These are phyloP conservation scores for Bothrops alternatus DNA, from an alignment of 2,797 vertebrate species.

Conservation along the genomic window DNA sequence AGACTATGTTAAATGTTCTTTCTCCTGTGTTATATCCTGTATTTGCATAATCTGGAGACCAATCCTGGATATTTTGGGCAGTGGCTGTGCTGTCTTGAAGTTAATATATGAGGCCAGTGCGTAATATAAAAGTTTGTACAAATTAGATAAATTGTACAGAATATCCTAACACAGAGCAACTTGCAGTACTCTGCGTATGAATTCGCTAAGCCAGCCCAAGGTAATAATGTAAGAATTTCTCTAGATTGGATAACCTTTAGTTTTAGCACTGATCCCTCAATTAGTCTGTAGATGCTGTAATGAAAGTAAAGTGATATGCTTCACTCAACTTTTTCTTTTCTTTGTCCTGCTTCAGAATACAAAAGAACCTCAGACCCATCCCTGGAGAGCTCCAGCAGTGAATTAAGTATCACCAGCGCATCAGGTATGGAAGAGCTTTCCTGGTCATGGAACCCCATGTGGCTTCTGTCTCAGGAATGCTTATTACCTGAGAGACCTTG, in stretches of 20 bases:
- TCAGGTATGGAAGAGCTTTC: constrained; percentile 76
- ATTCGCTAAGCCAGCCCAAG: background rate
- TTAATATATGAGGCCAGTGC: background rate
- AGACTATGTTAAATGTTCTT: background rate
- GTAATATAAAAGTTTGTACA: background rate
- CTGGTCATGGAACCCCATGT: background rate
- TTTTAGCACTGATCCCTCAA: background rate
- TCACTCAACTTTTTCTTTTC: background rate
- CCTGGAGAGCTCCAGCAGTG: constrained; percentile 79
- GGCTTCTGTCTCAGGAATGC: background rate
- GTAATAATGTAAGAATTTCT: background rate
- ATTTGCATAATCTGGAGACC: background rate
- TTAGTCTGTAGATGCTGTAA: constrained; percentile 14
- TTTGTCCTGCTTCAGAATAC: constrained; percentile 59
- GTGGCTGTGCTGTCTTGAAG: background rate
- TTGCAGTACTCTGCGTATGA: background rate
- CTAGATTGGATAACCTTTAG: background rate
- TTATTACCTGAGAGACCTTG: background rate
- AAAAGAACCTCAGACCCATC: constrained; percentile 68
- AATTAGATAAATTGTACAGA: background rate
- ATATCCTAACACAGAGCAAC: background rate
- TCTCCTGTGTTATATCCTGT: background rate
- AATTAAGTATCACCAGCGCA: constrained; percentile 80
- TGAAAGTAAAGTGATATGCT: background rate
- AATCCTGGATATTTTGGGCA: background rate